Evolutionary conservation across 1,140 invertebrate species (phyloP).

Genomic region (Carposina sasakii): DNA sequence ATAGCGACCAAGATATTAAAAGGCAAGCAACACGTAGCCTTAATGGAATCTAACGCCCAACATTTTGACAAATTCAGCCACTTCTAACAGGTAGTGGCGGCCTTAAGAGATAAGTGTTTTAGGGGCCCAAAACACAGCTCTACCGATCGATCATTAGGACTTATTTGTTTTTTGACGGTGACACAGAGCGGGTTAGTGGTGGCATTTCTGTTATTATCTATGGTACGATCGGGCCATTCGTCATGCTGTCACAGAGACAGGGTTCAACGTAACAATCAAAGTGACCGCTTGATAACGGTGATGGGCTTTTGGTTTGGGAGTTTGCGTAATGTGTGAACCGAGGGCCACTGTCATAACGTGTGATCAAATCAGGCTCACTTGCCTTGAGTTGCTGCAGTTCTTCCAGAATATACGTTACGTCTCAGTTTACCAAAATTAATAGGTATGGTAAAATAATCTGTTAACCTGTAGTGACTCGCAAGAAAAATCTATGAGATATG

Average conservation of each 20-base stretch:
- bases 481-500: too few relatives aligned
- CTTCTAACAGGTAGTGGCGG: constrained; percentile 35
- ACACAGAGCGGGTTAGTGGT: constrained; percentile 45
- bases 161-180: constrained; percentile 69
- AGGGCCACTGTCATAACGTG: too few relatives aligned
- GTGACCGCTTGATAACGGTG: constrained; percentile 60
- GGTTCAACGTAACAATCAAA: constrained; percentile 62
- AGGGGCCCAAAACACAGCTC: constrained; percentile 52
- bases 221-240: constrained; percentile 61
- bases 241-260: constrained; percentile 64
- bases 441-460: too few relatives aligned
- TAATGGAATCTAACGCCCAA: constrained; percentile 16
- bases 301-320: constrained; percentile 16
- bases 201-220: constrained; percentile 55
- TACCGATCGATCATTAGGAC: constrained; percentile 67
- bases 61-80: constrained; percentile 34
- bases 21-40: too few relatives aligned
- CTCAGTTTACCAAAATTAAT: too few relatives aligned
- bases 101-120: constrained; percentile 52
- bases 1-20: too few relatives aligned
- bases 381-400: too few relatives aligned
- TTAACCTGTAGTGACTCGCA: too few relatives aligned
- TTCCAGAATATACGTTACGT: too few relatives aligned
- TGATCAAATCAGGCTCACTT: too few relatives aligned
- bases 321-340: neutral